Evolutionary conservation across 2,888 invertebrate species (phyloP), one percentile per base, ranked within the genome.

Genomic region (Mechanitis mazaeus): DNA sequence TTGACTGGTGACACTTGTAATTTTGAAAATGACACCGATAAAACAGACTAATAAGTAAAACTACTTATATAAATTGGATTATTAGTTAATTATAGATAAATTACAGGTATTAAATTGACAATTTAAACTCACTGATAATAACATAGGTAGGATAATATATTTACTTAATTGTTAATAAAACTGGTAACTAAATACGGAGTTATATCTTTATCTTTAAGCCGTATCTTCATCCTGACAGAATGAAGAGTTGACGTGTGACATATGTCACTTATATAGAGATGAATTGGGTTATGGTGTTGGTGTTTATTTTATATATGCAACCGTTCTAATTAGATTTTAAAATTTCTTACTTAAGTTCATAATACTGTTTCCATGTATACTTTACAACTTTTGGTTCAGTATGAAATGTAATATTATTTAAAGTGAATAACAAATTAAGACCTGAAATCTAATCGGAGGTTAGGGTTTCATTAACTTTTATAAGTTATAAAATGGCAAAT

Each of bases 401-500:
- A 55, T 35, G 38, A 45, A 42, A 28, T 35, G 11, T 50, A 56
- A 33, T 57, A 54, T 38, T 54, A 35, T 28, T 56, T 56, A 56
- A 42, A 56, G 42, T 11, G 42, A 11, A 20, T 12, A 47, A 53
- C 31, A 46, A 54, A 56, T 57, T 57, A 54, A 46, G 9, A 54
- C 35, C 35, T 57, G 50, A 60, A 63, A 56, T 55, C 45, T 56
- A 33, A 42, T 45, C 35, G 38, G 35, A 60, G 58, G 11, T 55
- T 38, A 28, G 31, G 31, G 11, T 54, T 46, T 11, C 33, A 12
- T 1, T 55, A 55, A 54, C 50, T 50, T 31, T 31, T 9, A 11
- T 33, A 47, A 45, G 6, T 55, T 33, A 54, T 33, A 68, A 65
- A 58, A 72, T 73, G 72, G 72, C 67, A 68, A 60, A 61, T 57